A percentile compares a stretch with the other conserved stretches of the same genome.
Evolutionary conservation across 2,797 vertebrate genomes (phyloP).

Genomic region (Leptoclinus maculatus): DNA sequence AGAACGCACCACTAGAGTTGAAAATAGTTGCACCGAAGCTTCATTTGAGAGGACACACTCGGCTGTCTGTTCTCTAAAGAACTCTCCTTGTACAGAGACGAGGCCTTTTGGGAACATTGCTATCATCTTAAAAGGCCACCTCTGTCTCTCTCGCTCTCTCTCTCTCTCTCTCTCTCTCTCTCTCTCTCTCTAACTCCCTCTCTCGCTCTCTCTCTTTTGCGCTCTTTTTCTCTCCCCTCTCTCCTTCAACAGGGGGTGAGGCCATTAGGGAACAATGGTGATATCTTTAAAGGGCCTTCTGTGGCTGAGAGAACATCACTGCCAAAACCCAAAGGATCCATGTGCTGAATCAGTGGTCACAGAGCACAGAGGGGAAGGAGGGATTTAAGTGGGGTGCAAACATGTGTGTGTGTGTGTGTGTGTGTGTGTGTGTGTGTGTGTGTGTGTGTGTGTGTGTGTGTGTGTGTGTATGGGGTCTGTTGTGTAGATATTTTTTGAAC

Average conservation of each 20-base stretch:
- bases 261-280: conserved; percentile 73
- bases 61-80: conserved; percentile 77
- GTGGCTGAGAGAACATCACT: conserved; percentile 59
- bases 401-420: conserved; percentile 1
- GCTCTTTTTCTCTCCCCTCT: conserved; percentile 28
- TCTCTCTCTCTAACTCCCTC: conserved; percentile 1
- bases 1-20: conserved; percentile 76
- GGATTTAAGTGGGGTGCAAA: conserved; percentile 47
- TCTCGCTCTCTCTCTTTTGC: neutral
- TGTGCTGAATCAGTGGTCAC: conserved; percentile 72
- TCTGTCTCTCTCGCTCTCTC: conserved; percentile 33
- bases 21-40: conserved; percentile 73
- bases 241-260: conserved; percentile 61
- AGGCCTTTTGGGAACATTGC: conserved; percentile 67
- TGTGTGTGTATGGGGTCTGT: conserved; percentile 4
- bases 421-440: conserved; percentile 4
- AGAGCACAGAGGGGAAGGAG: conserved; percentile 54
- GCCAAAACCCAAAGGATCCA: conserved; percentile 66
- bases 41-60: conserved; percentile 75
- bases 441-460: conserved; percentile 1
- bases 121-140: conserved; percentile 73
- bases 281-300: conserved; percentile 76
- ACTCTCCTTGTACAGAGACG: conserved; percentile 66
- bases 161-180: neutral
- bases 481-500: conserved; percentile 21